Base-by-base conservation (phyloP, 2,888 invertebrate genomes). In the Eretmocerus hayati region DNA sequence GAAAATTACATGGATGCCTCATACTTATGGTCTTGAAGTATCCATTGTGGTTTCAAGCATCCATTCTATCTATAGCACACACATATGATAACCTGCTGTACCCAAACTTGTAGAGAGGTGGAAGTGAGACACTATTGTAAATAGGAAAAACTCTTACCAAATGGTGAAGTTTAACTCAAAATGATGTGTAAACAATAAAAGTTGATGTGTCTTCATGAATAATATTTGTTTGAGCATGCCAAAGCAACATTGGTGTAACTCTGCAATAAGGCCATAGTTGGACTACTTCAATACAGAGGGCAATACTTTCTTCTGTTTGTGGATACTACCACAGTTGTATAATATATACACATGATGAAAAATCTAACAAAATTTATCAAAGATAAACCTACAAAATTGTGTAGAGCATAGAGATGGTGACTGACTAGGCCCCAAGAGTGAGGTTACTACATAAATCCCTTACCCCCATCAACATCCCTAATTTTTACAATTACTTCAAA, bases 281-380 rank as follows among this genome's bases (percentile, higher is more conserved):
- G 6, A 47, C 50, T 53, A 48, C 50, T 53, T 53, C 47, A 53
- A 53, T 36, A 45, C 18, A 53, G 53, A 50, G 53, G 53, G 53
- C 53, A 44, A 50, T 53, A 50, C 50, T 53, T 50, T 48, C 50
- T 19, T 26, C 23, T 13, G 5, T 13, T 21, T 40, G 18, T 20
- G 40, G 33, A 8, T 33, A n/a, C n/a, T 43, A 36, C 37, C 22
- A 36, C 42, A 52, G 48, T 46, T 52, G 39, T 46, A 47, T 37
- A 46, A 46, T 41, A 30, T 31, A 22, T 16, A 21, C 43, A 46
- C n/a, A 21, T 39, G 21, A 16, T 11, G 15, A 48, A 38, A 32
- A 52, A 36, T 46, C 46, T 46, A 40, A 46, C 19, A 42, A 46
- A 46, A 40, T 43, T 46, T 41, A 8, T 5, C 6, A 21, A 31